Evolutionary conservation across 1,140 invertebrate genomes (phyloP).

Genomic region (Bombyx mandarina): DNA sequence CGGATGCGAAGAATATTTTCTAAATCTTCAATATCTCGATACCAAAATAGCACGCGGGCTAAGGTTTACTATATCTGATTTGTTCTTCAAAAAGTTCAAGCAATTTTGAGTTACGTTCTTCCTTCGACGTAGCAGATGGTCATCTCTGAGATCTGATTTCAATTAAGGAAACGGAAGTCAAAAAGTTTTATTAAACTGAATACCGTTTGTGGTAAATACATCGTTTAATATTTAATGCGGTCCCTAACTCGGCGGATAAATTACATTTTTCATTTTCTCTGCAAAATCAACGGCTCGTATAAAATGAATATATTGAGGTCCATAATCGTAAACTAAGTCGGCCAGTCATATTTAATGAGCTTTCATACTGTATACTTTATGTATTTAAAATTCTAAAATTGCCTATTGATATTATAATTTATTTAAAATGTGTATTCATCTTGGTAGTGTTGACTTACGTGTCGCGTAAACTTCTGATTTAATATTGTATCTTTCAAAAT

Average conservation of each 20-base stretch:
- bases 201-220: conserved; percentile 33
- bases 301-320: conserved; percentile 9
- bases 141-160: conserved; percentile 59
- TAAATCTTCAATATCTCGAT: too few relatives aligned
- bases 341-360: too few relatives aligned
- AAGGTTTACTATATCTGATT: conserved; percentile 5
- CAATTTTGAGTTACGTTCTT: conserved; percentile 24
- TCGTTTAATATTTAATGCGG: conserved; percentile 42
- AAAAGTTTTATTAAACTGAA: conserved; percentile 60
- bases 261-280: conserved; percentile 23
- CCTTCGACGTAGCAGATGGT: conserved; percentile 45
- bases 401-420: too few relatives aligned
- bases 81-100: conserved; percentile 21
- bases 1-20: too few relatives aligned
- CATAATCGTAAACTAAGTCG: conserved; percentile 1
- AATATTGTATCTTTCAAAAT: too few relatives aligned
- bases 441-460: too few relatives aligned
- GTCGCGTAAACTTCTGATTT: too few relatives aligned
- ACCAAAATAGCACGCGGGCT: too few relatives aligned
- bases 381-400: too few relatives aligned
- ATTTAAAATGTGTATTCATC: too few relatives aligned
- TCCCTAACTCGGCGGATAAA: conserved; percentile 26
- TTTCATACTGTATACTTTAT: too few relatives aligned
- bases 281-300: conserved; percentile 8
- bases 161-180: conserved; percentile 61